A percentile compares a stretch with the other conserved stretches of the same genome.
These are phyloP conservation scores for Onychomys torridus DNA, from an alignment of 2,797 vertebrate genomes.

Conservation along the genomic window DNA sequence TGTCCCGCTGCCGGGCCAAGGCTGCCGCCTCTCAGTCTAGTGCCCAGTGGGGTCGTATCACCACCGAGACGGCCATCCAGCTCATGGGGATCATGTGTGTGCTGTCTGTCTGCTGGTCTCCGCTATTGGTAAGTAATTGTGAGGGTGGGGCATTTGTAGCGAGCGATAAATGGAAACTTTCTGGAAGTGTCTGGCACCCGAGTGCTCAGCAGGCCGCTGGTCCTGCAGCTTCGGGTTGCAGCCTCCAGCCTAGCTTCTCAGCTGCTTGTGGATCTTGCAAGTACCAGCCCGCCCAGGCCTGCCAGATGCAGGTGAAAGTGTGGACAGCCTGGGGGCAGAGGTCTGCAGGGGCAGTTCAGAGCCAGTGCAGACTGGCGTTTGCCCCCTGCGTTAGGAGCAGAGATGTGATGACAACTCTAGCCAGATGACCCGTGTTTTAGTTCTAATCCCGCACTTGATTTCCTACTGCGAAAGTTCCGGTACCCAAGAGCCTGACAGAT, in stretches of 20 bases:
- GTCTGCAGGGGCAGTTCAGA: neutral
- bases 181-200: neutral
- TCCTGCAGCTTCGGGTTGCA: neutral
- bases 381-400: neutral
- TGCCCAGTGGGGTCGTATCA: constrained; percentile 95
- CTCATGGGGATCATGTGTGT: constrained; percentile 98
- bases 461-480: neutral
- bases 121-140: constrained; percentile 93
- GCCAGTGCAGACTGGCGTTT: neutral
- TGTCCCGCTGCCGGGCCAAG: constrained; percentile 92
- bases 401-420: neutral
- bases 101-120: constrained; percentile 96
- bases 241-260: neutral
- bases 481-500: neutral
- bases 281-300: neutral
- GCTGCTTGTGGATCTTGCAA: neutral
- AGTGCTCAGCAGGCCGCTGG: no score
- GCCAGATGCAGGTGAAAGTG: neutral
- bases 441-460: neutral
- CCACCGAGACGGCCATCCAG: constrained; percentile 96
- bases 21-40: constrained; percentile 88
- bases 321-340: neutral
- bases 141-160: neutral
- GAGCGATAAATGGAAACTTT: neutral
- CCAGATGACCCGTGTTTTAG: neutral